Evolutionary conservation across 2,113 vertebrate species (phyloP).

Genomic region (Oryzias javanicus): DNA sequence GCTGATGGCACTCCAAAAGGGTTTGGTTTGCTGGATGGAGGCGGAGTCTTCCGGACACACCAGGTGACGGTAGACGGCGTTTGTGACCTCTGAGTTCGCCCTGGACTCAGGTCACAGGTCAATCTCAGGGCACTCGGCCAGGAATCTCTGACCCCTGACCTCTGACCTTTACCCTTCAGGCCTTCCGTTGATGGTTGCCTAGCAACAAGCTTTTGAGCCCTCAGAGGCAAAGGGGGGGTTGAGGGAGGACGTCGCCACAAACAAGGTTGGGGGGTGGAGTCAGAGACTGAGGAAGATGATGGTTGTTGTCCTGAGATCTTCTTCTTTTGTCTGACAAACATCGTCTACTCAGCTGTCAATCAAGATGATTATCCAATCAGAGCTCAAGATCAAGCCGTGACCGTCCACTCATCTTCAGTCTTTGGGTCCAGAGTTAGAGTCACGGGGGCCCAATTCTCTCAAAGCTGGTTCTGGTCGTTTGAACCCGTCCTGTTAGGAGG

Average conservation of each 20-base stretch:
- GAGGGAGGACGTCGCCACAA: constrained; percentile 20
- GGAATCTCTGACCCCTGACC: constrained; percentile 33
- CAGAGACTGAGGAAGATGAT: not conserved
- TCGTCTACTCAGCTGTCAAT: constrained; percentile 12
- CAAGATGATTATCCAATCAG: not conserved
- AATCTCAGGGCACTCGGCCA: constrained; percentile 26
- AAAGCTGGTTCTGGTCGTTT: no score
- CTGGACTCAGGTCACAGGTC: not conserved
- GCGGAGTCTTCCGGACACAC: constrained; percentile 2
- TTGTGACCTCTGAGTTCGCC: not conserved
- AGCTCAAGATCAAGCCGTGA: not conserved
- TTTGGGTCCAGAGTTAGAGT: not conserved
- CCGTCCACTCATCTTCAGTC: not conserved
- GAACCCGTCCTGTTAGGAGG: not conserved
- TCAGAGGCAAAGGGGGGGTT: constrained; percentile 38
- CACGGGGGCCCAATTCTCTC: no score
- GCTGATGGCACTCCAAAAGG: not conserved
- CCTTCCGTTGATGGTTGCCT: constrained; percentile 15
- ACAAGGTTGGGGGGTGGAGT: not conserved
- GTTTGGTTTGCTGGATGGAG: not conserved
- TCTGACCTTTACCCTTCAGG: constrained; percentile 28
- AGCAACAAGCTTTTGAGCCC: constrained; percentile 26
- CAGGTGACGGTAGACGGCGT: not conserved
- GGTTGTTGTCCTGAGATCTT: constrained; percentile 35
- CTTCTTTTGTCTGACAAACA: constrained; percentile 45